These are phyloP conservation scores for Drosophila mayaguana DNA, from an alignment of 2,888 invertebrate species.

Conservation along the genomic window DNA sequence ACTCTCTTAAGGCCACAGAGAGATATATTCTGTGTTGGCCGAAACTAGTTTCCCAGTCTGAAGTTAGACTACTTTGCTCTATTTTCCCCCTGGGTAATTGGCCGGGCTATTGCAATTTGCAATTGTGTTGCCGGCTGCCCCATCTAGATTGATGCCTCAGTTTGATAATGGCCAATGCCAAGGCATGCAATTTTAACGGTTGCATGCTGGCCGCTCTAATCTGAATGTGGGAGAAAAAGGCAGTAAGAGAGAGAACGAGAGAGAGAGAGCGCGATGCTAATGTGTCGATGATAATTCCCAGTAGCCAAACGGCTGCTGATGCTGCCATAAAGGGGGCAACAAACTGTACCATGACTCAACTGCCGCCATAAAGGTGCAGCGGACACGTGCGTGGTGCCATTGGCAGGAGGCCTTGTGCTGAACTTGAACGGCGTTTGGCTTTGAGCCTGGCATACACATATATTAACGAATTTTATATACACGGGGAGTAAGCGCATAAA, in stretches of 20 bases:
- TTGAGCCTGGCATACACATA: conserved; percentile 5
- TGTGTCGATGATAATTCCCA: conserved; percentile 56
- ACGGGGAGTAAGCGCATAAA: conserved; percentile 11
- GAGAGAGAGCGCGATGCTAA: conserved; percentile 28
- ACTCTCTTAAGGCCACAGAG: conserved; percentile 30
- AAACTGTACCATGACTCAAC: conserved; percentile 40
- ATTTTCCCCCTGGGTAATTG: conserved; percentile 68
- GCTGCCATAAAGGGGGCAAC: conserved; percentile 52
- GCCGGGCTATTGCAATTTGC: conserved; percentile 68
- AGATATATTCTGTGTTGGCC: conserved; percentile 30
- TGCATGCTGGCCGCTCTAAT: conserved; percentile 50
- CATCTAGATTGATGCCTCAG: conserved; percentile 70
- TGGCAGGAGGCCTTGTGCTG: conserved; percentile 21
- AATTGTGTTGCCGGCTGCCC: conserved; percentile 64
- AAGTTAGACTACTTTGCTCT: conserved; percentile 46
- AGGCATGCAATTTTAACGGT: conserved; percentile 78
- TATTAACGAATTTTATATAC: conserved; percentile 7
- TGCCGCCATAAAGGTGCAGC: conserved; percentile 26
- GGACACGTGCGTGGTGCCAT: conserved; percentile 30
- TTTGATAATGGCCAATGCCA: conserved; percentile 72
- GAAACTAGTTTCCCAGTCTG: conserved; percentile 49
- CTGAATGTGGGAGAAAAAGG: conserved; percentile 5
- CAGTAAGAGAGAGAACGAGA: not conserved
- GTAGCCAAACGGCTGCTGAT: conserved; percentile 34
- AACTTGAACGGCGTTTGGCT: conserved; percentile 26